Conservation (phyloP, 2,113 vertebrate species). For the Eptesicus fuscus region DNA sequence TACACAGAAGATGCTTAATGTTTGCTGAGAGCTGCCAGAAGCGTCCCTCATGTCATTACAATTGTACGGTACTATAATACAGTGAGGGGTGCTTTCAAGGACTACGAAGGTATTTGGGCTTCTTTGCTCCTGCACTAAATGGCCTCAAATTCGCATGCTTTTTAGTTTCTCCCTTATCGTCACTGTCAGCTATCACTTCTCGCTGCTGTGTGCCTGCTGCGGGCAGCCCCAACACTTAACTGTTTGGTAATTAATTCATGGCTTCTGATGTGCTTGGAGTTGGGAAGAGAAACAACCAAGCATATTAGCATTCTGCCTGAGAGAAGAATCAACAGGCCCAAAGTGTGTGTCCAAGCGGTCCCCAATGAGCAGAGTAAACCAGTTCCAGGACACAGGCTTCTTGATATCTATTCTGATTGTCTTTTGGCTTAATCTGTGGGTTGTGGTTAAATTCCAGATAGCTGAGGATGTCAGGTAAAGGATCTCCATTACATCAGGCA, state of each 20-base stretch:
- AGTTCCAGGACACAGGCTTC: not conserved
- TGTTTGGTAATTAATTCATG: not conserved
- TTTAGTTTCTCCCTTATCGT: not conserved
- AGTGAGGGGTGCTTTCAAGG: not conserved
- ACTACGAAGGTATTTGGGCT: not conserved
- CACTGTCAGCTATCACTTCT: not conserved
- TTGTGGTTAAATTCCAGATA: not conserved
- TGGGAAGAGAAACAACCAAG: not conserved
- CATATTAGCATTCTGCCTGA: not conserved
- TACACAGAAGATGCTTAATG: not conserved
- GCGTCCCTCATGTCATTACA: not conserved
- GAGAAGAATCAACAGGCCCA: not conserved
- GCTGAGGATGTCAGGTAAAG: not conserved
- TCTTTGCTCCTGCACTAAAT: not conserved
- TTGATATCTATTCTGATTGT: not conserved
- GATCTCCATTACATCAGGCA: not conserved
- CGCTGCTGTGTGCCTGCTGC: not conserved
- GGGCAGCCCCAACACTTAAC: not conserved
- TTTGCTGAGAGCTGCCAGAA: not conserved
- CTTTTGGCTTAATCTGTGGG: not conserved
- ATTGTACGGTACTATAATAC: not conserved
- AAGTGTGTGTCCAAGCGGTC: not conserved
- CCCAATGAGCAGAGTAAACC: not conserved
- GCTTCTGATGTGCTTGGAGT: not conserved
- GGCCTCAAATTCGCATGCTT: not conserved